A percentile compares a stretch with the other conserved stretches of the same genome.
Evolutionary conservation across 2,888 invertebrate genomes (phyloP).

Genomic region (Orgyia antiqua): DNA sequence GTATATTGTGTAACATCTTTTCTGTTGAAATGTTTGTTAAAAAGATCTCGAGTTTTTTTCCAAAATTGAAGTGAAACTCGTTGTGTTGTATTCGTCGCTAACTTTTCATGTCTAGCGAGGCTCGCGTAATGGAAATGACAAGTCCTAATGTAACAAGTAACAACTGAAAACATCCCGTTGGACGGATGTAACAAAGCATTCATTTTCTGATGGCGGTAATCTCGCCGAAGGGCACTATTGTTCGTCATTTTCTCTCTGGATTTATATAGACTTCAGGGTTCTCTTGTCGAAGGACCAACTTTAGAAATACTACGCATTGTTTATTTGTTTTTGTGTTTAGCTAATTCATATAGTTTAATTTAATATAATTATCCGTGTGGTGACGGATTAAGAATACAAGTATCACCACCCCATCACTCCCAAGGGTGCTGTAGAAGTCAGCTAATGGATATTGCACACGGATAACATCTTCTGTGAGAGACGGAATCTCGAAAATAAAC

Average conservation of each 20-base stretch:
- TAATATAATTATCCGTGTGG: too few relatives aligned
- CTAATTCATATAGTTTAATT: too few relatives aligned
- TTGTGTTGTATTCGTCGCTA: conserved; percentile 34
- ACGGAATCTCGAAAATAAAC: too few relatives aligned
- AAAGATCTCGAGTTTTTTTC: conserved; percentile 27
- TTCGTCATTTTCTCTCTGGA: conserved; percentile 67
- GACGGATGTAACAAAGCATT: conserved; percentile 71
- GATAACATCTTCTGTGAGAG: too few relatives aligned
- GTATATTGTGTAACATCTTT: too few relatives aligned
- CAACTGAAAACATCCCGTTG: conserved; percentile 67
- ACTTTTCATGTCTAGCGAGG: conserved; percentile 49
- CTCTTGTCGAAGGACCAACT: too few relatives aligned
- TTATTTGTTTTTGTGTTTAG: too few relatives aligned
- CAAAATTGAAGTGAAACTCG: conserved; percentile 50
- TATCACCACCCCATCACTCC: too few relatives aligned
- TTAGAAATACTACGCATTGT: too few relatives aligned
- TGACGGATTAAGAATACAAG: too few relatives aligned
- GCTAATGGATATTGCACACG: too few relatives aligned
- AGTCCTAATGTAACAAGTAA: conserved; percentile 70
- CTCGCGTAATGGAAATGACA: conserved; percentile 63
- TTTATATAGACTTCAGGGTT: conserved; percentile 27
- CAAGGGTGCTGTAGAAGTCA: too few relatives aligned
- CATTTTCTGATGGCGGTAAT: conserved; percentile 77
- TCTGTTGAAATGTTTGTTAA: conserved; percentile 15
- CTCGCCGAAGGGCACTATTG: conserved; percentile 74